Percentiles rank a stretch among this genome's conserved stretches.
phyloP scores from a whole-genome alignment of 2,113 vertebrate genomes.

The Lycaon pictus region DNA sequence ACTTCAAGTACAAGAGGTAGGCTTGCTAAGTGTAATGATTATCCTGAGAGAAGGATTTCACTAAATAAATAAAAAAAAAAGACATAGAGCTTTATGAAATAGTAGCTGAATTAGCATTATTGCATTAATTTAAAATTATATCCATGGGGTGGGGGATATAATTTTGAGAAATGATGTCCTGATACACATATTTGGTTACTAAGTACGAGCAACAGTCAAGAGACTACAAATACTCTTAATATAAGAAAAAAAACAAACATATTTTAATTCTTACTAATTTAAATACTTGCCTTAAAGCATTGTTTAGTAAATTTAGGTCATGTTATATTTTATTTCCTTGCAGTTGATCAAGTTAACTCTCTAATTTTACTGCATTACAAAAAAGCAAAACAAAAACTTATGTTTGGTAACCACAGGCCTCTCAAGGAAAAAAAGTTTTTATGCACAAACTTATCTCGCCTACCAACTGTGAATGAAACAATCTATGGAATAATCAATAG shows the following conservation, averaged over 20 bases:
- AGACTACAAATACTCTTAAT: not conserved
- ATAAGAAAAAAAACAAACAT: constrained; percentile 37
- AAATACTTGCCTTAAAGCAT: constrained; percentile 56
- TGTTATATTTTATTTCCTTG: constrained; percentile 2
- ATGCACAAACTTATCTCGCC: not conserved
- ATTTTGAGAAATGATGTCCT: constrained; percentile 4
- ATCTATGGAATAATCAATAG: constrained; percentile 24
- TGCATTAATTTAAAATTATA: not conserved
- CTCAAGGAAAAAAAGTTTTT: not conserved
- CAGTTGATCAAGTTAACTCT: constrained; percentile 48
- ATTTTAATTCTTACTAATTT: constrained; percentile 39
- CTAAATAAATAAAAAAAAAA: not conserved
- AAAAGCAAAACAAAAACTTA: constrained; percentile 40
- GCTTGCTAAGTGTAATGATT: not conserved
- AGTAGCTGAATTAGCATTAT: not conserved
- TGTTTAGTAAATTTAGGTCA: not conserved
- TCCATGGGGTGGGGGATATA: not conserved
- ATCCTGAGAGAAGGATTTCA: not conserved
- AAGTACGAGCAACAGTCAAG: not conserved
- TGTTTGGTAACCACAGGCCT: not conserved
- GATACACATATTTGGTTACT: not conserved
- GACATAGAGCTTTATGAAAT: not conserved
- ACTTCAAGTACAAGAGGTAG: not conserved
- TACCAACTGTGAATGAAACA: not conserved
- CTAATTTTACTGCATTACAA: not conserved